These are phyloP conservation scores for Diadema setosum DNA, from an alignment of 35 echinoderm and acorn worm genomes.

Conservation along the genomic window DNA sequence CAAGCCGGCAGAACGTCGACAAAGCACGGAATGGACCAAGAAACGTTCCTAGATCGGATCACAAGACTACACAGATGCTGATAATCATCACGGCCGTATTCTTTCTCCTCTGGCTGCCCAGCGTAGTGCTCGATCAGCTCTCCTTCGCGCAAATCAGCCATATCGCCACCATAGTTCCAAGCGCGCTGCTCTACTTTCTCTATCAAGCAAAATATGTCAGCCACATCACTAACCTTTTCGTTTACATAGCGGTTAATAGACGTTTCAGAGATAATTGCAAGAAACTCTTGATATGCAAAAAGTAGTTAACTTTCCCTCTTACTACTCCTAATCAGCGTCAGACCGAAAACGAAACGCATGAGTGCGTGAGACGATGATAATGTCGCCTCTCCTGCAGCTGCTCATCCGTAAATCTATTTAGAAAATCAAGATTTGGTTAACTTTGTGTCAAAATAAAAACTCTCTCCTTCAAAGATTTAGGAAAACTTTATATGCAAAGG, in stretches of 20 bases:
- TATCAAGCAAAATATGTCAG: neutral
- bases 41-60: neutral
- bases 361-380: no score
- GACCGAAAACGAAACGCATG: no score
- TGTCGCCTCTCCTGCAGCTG: no score
- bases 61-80: neutral
- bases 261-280: neutral
- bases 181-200: neutral
- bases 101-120: neutral
- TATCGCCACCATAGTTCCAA: neutral
- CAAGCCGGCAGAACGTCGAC: neutral
- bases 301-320: no score
- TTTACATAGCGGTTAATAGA: neutral
- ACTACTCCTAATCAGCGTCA: no score
- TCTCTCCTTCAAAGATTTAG: no score
- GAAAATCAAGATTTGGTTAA: no score
- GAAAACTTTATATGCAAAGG: no score
- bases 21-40: neutral
- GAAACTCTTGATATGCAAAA: no score
- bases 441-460: no score
- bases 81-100: conserved; percentile 3
- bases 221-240: neutral
- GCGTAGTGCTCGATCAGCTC: neutral
- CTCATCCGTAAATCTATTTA: no score
- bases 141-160: neutral